These are phyloP conservation scores for Nomia melanderi DNA, from an alignment of 1,140 invertebrate genomes.

Conservation along the genomic window DNA sequence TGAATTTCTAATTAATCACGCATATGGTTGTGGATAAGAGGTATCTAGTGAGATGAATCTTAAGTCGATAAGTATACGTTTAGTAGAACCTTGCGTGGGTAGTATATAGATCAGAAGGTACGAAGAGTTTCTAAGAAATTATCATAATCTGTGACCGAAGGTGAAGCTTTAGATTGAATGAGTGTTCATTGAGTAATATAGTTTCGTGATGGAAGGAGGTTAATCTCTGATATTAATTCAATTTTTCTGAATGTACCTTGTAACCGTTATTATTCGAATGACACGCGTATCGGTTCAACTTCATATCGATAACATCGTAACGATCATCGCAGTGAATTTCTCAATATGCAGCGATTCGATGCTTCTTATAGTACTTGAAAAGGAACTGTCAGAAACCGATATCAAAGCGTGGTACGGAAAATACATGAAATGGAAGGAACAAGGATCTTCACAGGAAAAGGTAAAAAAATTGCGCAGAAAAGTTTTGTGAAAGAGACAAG, in stretches of 20 bases:
- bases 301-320: too few species aligned
- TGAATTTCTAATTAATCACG: too few species aligned
- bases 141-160: conserved; percentile 1
- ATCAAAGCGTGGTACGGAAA: not conserved
- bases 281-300: too few species aligned
- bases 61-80: not conserved
- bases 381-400: not conserved
- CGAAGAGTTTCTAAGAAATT: not conserved
- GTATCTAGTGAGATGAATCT: not conserved
- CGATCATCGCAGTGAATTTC: too few species aligned
- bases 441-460: conserved; percentile 1
- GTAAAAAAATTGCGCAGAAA: not conserved
- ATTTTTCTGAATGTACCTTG: not conserved
- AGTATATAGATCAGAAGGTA: not conserved
- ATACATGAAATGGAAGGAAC: not conserved
- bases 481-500: conserved; percentile 25
- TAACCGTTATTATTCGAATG: not conserved
- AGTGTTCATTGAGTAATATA: not conserved
- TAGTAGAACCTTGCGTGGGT: not conserved
- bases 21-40: too few species aligned
- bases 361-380: not conserved
- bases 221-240: not conserved
- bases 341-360: too few species aligned
- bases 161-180: not conserved
- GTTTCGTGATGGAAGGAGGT: not conserved